phyloP scores from a whole-genome alignment of 2,797 vertebrate species.

The Ptychobarbus kaznakovi region DNA sequence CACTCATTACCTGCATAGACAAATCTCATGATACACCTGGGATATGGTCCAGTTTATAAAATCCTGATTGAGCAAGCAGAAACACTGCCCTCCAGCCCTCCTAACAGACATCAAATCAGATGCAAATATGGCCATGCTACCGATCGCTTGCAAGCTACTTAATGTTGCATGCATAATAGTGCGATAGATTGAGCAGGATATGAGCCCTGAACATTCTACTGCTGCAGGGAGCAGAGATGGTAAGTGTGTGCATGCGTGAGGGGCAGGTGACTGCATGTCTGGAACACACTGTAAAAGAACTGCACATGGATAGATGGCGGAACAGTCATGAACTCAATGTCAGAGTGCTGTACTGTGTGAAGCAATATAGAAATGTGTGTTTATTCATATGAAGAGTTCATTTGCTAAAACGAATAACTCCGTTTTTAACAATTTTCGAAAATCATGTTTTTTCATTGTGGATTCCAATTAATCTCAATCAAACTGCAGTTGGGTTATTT shows the following conservation, averaged over 20 bases:
- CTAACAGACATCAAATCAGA: conserved; percentile 35
- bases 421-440: no score
- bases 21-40: conserved; percentile 35
- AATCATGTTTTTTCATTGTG: no score
- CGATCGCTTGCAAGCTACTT: conserved; percentile 45
- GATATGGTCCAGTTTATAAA: conserved; percentile 32
- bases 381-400: no score
- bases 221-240: conserved; percentile 24
- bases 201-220: not conserved
- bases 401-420: no score
- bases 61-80: conserved; percentile 25
- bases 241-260: conserved; percentile 40
- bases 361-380: not conserved
- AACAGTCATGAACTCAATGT: conserved; percentile 1
- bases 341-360: not conserved
- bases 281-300: conserved; percentile 74
- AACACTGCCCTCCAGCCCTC: conserved; percentile 43
- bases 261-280: conserved; percentile 84
- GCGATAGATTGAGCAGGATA: conserved; percentile 34
- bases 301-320: conserved; percentile 51
- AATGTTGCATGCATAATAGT: conserved; percentile 60
- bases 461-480: no score
- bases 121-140: conserved; percentile 22
- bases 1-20: conserved; percentile 21
- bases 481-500: no score